Conservation (phyloP, 2,113 vertebrate genomes). For the Otis tarda region DNA sequence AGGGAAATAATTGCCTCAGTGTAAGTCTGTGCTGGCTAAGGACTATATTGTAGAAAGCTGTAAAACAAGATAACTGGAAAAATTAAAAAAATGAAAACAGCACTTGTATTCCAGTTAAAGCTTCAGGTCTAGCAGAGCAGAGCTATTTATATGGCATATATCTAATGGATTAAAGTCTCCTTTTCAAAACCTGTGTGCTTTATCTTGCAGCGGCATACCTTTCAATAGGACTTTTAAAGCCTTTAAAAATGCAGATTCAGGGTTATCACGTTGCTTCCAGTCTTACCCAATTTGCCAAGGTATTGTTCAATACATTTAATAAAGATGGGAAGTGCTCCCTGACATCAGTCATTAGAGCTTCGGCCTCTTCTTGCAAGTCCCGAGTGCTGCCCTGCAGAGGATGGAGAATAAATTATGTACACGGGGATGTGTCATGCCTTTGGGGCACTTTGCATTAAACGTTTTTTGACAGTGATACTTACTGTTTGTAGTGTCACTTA, state of each 20-base stretch:
- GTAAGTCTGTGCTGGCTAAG: neutral
- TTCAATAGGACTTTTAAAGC: neutral
- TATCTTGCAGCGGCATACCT: constrained; percentile 50
- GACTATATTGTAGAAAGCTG: constrained; percentile 23
- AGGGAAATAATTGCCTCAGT: neutral
- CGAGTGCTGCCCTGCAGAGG: neutral
- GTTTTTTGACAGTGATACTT: neutral
- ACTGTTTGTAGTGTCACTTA: neutral
- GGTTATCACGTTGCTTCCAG: constrained; percentile 46
- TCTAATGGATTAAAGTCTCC: constrained; percentile 17
- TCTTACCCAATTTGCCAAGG: neutral
- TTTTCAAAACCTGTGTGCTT: neutral
- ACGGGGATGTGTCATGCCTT: neutral
- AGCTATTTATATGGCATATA: constrained; percentile 7
- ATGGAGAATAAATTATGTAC: neutral
- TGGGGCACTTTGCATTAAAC: neutral
- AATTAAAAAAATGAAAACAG: neutral
- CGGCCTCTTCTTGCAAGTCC: neutral
- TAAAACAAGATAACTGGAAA: constrained; percentile 33
- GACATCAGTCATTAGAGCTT: neutral
- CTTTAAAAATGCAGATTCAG: constrained; percentile 33
- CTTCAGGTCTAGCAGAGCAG: neutral
- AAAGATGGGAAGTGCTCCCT: neutral
- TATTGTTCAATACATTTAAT: neutral
- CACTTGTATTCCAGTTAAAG: neutral